Evolutionary conservation across 2,113 vertebrate genomes (phyloP).

Genomic region (Tringa solitaria): DNA sequence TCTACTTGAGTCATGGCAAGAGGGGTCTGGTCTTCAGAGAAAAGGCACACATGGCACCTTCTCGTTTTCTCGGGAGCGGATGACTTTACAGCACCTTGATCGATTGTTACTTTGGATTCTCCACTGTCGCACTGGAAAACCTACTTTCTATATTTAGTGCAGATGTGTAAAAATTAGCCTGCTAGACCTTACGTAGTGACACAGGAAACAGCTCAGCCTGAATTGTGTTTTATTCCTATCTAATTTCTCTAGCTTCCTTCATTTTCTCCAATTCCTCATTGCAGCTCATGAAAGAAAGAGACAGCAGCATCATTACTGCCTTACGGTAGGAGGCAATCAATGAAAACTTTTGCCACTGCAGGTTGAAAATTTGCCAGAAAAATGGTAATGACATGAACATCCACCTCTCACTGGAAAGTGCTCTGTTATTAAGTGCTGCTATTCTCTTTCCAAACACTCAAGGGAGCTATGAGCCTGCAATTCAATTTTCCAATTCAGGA

Average conservation of each 20-base stretch:
- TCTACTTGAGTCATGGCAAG: fast-evolving
- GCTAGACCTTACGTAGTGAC: neutral
- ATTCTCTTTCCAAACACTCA: constrained; percentile 60
- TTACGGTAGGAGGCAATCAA: constrained; percentile 19
- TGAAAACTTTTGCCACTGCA: constrained; percentile 31
- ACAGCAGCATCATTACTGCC: neutral
- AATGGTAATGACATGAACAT: neutral
- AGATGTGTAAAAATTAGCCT: neutral
- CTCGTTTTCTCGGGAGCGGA: neutral
- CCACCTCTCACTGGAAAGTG: neutral
- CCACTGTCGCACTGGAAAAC: neutral
- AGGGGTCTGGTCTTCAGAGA: neutral
- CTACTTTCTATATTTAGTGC: neutral
- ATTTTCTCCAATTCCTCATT: neutral
- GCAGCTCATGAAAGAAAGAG: neutral
- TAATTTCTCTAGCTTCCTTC: neutral
- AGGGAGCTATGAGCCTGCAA: constrained; percentile 58
- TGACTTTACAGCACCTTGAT: neutral
- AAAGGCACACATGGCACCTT: neutral
- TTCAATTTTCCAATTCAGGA: constrained; percentile 46
- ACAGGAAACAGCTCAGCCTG: neutral
- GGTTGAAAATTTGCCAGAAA: constrained; percentile 48
- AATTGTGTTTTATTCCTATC: neutral
- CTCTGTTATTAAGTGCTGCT: constrained; percentile 52
- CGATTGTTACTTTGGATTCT: neutral